A percentile compares a stretch with the other conserved stretches of the same genome.
Conservation (phyloP, 2,888 invertebrate species). For the Choristoneura rosaceana region DNA sequence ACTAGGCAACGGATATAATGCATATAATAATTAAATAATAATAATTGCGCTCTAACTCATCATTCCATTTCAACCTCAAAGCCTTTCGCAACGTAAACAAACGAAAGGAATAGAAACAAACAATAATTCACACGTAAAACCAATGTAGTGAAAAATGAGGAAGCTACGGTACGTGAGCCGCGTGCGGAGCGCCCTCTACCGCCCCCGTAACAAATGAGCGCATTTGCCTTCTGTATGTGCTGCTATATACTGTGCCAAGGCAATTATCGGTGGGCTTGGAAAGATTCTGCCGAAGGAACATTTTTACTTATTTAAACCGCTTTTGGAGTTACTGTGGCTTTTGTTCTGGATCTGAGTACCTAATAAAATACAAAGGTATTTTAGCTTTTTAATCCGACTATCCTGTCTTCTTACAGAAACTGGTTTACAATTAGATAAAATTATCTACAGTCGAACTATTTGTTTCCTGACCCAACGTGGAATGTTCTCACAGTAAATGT, state of each 20-base stretch:
- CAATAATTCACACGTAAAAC: conserved; percentile 84
- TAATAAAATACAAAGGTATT: no score
- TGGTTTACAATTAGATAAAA: no score
- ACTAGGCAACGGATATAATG: no score
- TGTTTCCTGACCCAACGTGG: no score
- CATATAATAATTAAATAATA: no score
- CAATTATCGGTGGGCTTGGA: conserved; percentile 20
- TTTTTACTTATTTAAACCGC: not conserved
- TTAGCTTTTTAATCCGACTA: no score
- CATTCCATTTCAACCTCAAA: conserved; percentile 11
- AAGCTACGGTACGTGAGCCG: conserved; percentile 76
- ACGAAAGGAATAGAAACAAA: conserved; percentile 63
- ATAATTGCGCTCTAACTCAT: not conserved
- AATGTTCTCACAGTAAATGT: no score
- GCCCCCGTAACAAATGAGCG: conserved; percentile 67
- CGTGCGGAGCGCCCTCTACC: conserved; percentile 64
- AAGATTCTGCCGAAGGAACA: not conserved
- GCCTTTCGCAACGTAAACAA: conserved; percentile 44
- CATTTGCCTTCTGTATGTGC: conserved; percentile 18
- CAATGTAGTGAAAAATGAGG: conserved; percentile 86
- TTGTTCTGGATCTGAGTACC: not conserved
- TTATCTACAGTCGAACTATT: no score
- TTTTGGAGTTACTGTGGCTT: not conserved
- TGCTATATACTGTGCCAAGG: conserved; percentile 15
- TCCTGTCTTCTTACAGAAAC: no score